Conservation (phyloP, 2,113 vertebrate species). For the Serinus canaria region DNA sequence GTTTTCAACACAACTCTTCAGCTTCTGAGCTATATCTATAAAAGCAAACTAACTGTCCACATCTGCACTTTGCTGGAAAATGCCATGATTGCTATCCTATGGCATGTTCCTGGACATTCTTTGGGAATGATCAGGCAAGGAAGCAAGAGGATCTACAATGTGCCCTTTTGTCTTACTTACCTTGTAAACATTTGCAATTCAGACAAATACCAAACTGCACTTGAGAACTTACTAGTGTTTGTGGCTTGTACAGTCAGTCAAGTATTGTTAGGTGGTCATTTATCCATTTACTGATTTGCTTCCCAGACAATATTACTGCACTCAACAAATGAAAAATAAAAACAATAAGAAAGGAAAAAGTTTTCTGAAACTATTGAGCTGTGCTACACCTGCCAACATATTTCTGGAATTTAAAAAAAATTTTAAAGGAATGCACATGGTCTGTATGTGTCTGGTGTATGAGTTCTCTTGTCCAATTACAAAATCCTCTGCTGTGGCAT, state of each 20-base stretch:
- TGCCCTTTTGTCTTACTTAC: background rate
- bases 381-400: background rate
- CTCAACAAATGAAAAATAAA: background rate
- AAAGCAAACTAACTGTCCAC: background rate
- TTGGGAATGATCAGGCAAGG: background rate
- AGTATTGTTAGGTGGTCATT: background rate
- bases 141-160: background rate
- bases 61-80: background rate
- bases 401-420: background rate
- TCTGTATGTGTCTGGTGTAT: background rate
- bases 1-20: background rate
- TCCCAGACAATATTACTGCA: background rate
- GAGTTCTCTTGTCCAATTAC: background rate
- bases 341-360: background rate
- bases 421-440: background rate
- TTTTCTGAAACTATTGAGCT: background rate
- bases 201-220: background rate
- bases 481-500: background rate
- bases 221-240: background rate
- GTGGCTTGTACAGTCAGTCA: background rate
- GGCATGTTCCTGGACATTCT: background rate
- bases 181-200: background rate
- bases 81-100: background rate
- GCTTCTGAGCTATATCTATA: background rate
- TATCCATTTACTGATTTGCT: background rate